Conservation (phyloP, 2,888 invertebrate genomes). For the Apotomis turbidana region DNA sequence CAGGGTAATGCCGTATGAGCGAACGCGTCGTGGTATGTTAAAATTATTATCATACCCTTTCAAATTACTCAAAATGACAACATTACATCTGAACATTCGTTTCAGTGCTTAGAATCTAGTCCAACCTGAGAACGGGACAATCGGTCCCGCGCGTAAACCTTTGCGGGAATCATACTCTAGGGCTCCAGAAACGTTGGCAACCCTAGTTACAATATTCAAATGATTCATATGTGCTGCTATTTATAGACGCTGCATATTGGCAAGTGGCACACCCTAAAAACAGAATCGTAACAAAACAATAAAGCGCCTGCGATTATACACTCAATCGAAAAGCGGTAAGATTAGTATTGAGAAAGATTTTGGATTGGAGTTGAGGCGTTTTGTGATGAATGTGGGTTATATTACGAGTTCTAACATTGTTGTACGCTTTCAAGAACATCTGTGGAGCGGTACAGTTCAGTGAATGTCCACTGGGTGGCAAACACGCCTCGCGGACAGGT, state of each 20-base stretch:
- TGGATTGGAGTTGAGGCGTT: neutral
- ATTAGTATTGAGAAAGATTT: neutral
- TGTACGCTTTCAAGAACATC: slow-evolving; percentile 27
- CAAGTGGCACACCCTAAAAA: slow-evolving; percentile 1
- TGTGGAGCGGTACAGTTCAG: slow-evolving; percentile 25
- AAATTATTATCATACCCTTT: too few species aligned
- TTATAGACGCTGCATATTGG: slow-evolving; percentile 25
- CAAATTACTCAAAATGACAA: too few species aligned
- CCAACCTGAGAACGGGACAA: too few species aligned
- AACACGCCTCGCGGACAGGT: slow-evolving; percentile 25
- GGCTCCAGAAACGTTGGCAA: too few species aligned
- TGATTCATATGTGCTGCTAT: slow-evolving; percentile 43
- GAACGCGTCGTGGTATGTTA: too few species aligned
- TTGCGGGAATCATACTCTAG: too few species aligned
- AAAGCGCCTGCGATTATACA: neutral
- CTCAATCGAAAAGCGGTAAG: neutral
- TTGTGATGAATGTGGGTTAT: slow-evolving; percentile 1
- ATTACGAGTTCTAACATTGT: slow-evolving; percentile 12
- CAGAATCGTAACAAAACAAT: neutral
- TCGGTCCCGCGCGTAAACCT: too few species aligned
- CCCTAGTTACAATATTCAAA: slow-evolving; percentile 42
- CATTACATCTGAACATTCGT: too few species aligned
- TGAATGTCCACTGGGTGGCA: slow-evolving; percentile 25
- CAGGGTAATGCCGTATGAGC: too few species aligned
- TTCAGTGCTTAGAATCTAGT: too few species aligned